A percentile compares a stretch with the other conserved stretches of the same genome.
These are phyloP conservation scores for Caenorhabditis angaria DNA, from an alignment of 2,888 invertebrate genomes.

Conservation along the genomic window DNA sequence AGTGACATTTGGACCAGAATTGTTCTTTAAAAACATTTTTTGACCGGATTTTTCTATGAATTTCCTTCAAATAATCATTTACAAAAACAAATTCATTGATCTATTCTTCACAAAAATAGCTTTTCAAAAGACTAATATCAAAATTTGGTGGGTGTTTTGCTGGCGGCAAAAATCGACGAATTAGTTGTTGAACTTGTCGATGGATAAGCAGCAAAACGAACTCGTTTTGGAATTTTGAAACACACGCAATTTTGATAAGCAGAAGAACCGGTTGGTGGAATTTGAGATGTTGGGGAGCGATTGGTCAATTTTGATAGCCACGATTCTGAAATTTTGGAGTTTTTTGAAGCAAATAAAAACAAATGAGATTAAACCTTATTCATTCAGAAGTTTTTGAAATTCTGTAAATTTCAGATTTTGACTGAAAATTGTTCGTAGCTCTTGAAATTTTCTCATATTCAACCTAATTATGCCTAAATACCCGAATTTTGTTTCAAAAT, in stretches of 20 bases:
- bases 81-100: too few species aligned
- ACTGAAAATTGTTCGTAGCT: too few species aligned
- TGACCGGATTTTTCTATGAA: too few species aligned
- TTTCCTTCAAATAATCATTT: too few species aligned
- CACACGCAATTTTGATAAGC: constrained; percentile 16
- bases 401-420: too few species aligned
- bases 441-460: too few species aligned
- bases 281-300: neutral
- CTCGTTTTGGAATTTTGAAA: constrained; percentile 23
- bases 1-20: too few species aligned
- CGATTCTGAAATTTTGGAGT: neutral
- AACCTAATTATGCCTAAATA: too few species aligned
- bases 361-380: too few species aligned
- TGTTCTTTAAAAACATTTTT: too few species aligned
- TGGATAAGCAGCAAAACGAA: constrained; percentile 32
- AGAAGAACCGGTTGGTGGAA: neutral
- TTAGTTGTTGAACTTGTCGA: neutral
- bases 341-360: too few species aligned
- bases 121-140: neutral
- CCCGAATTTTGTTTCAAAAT: neutral
- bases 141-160: neutral
- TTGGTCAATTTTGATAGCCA: neutral
- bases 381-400: too few species aligned
- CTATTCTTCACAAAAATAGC: neutral
- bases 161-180: neutral